A percentile compares a stretch with the other conserved stretches of the same genome.
phyloP scores from a whole-genome alignment of 2,113 vertebrate species.

The Tyto alba region DNA sequence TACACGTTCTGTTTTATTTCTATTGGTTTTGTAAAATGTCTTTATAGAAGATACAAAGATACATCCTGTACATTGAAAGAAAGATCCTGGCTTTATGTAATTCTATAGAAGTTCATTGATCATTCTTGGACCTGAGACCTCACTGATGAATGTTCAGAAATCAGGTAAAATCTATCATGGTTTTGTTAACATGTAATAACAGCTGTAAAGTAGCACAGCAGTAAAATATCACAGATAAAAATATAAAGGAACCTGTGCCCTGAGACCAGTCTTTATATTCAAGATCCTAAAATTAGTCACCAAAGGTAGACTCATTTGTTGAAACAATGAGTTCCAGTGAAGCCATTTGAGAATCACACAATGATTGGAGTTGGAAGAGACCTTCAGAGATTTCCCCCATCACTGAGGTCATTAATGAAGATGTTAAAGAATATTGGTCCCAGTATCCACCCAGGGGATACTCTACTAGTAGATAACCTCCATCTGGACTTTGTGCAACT shows the following conservation, averaged over 20 bases:
- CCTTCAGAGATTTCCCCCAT: not conserved
- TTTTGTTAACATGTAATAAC: not conserved
- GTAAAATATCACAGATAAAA: not conserved
- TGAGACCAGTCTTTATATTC: not conserved
- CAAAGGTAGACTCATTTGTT: not conserved
- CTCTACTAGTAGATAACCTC: too few relatives aligned
- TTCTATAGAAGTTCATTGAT: not conserved
- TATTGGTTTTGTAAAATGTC: not conserved
- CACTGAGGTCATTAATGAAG: not conserved
- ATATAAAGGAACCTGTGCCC: not conserved
- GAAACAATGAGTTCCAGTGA: not conserved
- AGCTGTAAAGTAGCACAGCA: not conserved
- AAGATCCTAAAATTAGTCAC: not conserved
- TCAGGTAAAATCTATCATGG: not conserved
- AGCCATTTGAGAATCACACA: not conserved
- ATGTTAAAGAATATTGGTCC: not conserved
- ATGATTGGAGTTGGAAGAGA: not conserved
- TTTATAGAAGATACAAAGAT: not conserved
- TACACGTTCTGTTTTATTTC: not conserved
- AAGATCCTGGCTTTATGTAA: not conserved
- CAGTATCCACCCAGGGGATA: not conserved
- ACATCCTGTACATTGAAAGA: not conserved
- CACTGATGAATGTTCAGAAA: not conserved
- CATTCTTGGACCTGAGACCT: not conserved
- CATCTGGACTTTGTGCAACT: not conserved